A percentile compares a stretch with the other conserved stretches of the same genome.
Conservation (phyloP, 2,113 vertebrate genomes). For the Lipophrys pholis region DNA sequence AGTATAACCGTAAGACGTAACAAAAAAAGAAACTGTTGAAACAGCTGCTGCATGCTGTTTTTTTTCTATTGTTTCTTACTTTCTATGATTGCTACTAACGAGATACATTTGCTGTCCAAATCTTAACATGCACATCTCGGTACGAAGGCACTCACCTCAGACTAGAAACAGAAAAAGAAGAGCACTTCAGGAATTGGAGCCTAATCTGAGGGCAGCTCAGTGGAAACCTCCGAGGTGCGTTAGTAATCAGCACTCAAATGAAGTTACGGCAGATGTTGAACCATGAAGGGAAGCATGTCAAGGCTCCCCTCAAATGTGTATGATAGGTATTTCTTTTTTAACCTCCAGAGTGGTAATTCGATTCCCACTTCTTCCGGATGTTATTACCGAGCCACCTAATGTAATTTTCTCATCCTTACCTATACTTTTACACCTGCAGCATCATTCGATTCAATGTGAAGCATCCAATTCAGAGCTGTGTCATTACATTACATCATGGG, state of each 20-base stretch:
- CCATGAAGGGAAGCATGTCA: constrained; percentile 31
- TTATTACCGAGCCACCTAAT: neutral
- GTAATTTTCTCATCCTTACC: neutral
- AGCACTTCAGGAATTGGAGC: constrained; percentile 24
- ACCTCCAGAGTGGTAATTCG: neutral
- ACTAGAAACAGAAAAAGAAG: constrained; percentile 18
- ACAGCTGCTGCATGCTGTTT: neutral
- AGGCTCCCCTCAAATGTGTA: constrained; percentile 2
- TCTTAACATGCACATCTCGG: neutral
- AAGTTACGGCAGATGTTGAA: constrained; percentile 50
- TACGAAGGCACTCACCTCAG: constrained; percentile 22
- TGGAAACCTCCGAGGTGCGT: constrained; percentile 28
- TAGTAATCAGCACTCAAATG: constrained; percentile 47
- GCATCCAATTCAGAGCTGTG: neutral
- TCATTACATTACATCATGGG: neutral
- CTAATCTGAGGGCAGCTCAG: constrained; percentile 26
- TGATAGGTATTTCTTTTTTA: constrained; percentile 10
- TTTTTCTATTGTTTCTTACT: neutral
- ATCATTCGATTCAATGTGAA: neutral
- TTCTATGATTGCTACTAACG: neutral
- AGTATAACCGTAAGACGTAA: neutral
- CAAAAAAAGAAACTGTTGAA: neutral
- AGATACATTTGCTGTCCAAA: neutral
- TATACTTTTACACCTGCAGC: neutral
- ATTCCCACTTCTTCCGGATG: neutral